A percentile compares a stretch with the other conserved stretches of the same genome.
phyloP scores from a whole-genome alignment of 1,140 invertebrate genomes.

The Heliothis subflexa region DNA sequence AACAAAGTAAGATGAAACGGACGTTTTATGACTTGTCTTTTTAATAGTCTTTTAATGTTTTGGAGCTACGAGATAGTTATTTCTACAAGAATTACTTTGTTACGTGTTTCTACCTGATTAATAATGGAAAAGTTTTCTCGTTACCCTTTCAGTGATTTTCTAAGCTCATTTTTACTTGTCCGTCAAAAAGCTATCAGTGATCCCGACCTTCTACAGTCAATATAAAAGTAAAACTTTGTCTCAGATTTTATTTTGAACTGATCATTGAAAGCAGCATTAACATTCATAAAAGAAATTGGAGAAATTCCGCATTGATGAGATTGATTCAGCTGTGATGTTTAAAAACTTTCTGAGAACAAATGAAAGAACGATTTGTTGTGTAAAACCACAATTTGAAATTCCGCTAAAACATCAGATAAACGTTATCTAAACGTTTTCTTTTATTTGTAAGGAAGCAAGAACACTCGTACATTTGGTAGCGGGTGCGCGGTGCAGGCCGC shows the following conservation, averaged over 20 bases:
- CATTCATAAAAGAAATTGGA: constrained; percentile 7
- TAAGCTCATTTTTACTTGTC: constrained; percentile 30
- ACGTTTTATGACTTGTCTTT: constrained; percentile 29
- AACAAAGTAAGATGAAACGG: constrained; percentile 24
- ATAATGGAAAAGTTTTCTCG: constrained; percentile 45
- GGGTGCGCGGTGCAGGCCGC: not conserved
- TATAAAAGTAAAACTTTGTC: constrained; percentile 10
- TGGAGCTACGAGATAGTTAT: constrained; percentile 12
- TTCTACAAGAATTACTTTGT: constrained; percentile 29
- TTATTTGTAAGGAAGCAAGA: constrained; percentile 2
- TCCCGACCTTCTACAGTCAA: constrained; percentile 20
- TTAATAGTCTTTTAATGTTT: constrained; percentile 46
- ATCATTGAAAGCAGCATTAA: constrained; percentile 6
- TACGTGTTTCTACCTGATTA: constrained; percentile 37
- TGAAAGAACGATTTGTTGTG: not conserved
- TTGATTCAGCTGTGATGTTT: not conserved
- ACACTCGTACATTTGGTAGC: not conserved
- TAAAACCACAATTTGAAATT: not conserved
- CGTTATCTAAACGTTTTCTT: not conserved
- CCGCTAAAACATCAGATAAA: not conserved
- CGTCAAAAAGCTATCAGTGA: constrained; percentile 16
- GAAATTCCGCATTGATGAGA: constrained; percentile 9
- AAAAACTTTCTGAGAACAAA: not conserved
- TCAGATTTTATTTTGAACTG: constrained; percentile 10
- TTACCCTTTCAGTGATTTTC: constrained; percentile 34